These are phyloP conservation scores for Amblyteles armatorius DNA, from an alignment of 2,888 invertebrate species.

Conservation along the genomic window DNA sequence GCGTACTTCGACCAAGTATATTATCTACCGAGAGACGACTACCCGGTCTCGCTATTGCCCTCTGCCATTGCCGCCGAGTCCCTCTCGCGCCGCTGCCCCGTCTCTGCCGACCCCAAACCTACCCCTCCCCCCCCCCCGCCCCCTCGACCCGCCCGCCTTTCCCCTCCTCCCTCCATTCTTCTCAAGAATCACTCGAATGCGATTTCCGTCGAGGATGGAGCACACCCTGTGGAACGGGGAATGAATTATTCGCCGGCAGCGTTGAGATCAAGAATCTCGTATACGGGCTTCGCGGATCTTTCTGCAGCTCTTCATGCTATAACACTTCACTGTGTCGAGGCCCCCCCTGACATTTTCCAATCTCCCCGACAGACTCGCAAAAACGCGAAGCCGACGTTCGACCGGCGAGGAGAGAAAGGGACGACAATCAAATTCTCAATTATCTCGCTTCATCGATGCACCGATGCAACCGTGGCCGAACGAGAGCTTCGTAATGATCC, in stretches of 20 bases:
- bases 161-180: slow-evolving; percentile 63
- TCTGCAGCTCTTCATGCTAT: slow-evolving; percentile 14
- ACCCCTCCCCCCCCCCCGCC: slow-evolving; percentile 18
- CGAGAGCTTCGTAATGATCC: slow-evolving; percentile 64
- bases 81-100: slow-evolving; percentile 48
- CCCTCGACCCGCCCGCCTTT: too few species aligned
- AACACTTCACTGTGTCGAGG: slow-evolving; percentile 37
- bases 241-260: slow-evolving; percentile 75
- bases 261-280: slow-evolving; percentile 72
- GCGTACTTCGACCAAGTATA: slow-evolving; percentile 82
- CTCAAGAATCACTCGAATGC: slow-evolving; percentile 82
- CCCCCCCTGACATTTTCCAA: slow-evolving; percentile 69
- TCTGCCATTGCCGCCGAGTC: slow-evolving; percentile 35
- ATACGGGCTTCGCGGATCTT: slow-evolving; percentile 51
- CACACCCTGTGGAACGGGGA: slow-evolving; percentile 69
- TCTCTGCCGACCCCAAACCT: slow-evolving; percentile 57
- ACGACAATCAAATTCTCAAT: slow-evolving; percentile 56
- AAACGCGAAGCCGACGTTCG: slow-evolving; percentile 34
- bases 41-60: slow-evolving; percentile 50
- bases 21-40: slow-evolving; percentile 77
- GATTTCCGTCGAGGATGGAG: slow-evolving; percentile 78
- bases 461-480: slow-evolving; percentile 46
- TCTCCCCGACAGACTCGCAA: slow-evolving; percentile 58
- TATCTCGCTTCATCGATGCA: slow-evolving; percentile 53
- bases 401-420: slow-evolving; percentile 22